Evolutionary conservation across 2,797 vertebrate species (phyloP), one percentile per base, ranked within the genome.

Genomic region (Sebastes steindachneri): DNA sequence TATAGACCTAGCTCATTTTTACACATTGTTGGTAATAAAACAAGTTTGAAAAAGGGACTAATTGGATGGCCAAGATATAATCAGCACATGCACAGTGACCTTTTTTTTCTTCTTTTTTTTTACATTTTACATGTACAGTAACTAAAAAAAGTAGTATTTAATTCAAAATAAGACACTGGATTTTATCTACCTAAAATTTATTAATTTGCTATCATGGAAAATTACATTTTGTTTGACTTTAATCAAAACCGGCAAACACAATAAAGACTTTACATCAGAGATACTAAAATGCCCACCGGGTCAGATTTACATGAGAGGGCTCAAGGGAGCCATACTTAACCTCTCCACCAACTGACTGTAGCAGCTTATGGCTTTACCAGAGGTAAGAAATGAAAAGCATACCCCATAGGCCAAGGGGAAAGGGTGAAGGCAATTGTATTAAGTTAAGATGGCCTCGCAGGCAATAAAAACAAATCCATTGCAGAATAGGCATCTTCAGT

Each of bases 311-410:
- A 75, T 57, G 26, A 79, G 15, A 29, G 35, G 45, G 29, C 80
- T 75, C 62, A 45, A 21, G 37, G 73, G 70, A 88, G 69, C 12
- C 51, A 54, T 81, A 64, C 48, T 66, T 60, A 67, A 26, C 63
- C 25, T 68, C 72, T 71, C 28, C 26, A 53, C 9, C 64, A 10
- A 19, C 45, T 68, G 45, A 58, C 14, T 23, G n/a, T 63, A 73
- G 79, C 35, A 77, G 71, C 72, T 72, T 58, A 75, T 69, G 68
- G 60, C 55, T 81, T 77, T 65, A 66, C 73, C 45, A 60, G 77
- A 72, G 75, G 71, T 73, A 60, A 79, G 25, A 79, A 90, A 90
- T 89, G 54, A 91, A 88, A 79, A 78, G 73, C 35, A 79, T 66
- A 70, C 58, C 62, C 65, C 65, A 75, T 64, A 62, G 25, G 48